A percentile compares a stretch with the other conserved stretches of the same genome.
Conservation (phyloP, 1,140 invertebrate species). For the Centruroides sculpturatus region DNA sequence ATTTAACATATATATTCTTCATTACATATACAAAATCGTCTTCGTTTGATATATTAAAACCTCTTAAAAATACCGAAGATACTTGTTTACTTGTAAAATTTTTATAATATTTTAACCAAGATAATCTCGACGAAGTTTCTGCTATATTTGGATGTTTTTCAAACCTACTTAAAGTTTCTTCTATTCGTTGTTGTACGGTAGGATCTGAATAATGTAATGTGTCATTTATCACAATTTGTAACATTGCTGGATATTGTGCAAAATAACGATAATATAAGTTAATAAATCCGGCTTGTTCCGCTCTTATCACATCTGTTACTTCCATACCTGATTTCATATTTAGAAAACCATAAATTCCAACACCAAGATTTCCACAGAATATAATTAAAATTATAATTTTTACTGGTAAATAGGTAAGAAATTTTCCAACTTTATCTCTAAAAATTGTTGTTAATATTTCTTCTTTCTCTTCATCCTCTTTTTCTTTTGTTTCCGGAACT, state of each 20-base stretch:
- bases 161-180: conserved; percentile 56
- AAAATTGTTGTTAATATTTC: conserved; percentile 31
- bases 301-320: conserved; percentile 59
- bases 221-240: conserved; percentile 71
- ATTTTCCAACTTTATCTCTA: conserved; percentile 55
- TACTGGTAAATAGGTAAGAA: conserved; percentile 57
- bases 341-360: conserved; percentile 73
- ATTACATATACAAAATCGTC: conserved; percentile 55
- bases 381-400: conserved; percentile 59
- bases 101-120: conserved; percentile 72
- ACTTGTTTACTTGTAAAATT: conserved; percentile 60
- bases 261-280: conserved; percentile 52
- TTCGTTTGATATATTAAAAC: conserved; percentile 54
- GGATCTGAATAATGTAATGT: conserved; percentile 72
- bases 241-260: conserved; percentile 73
- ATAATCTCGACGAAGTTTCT: conserved; percentile 63
- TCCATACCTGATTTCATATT: conserved; percentile 79
- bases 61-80: conserved; percentile 42
- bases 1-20: conserved; percentile 38
- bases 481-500: too few relatives aligned
- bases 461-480: too few relatives aligned
- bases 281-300: too few relatives aligned
- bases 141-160: conserved; percentile 65
- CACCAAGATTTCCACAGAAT: conserved; percentile 62
- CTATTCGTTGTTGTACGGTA: conserved; percentile 54